Evolutionary conservation across 2,113 vertebrate species (phyloP).

Genomic region (Dasypus novemcinctus): DNA sequence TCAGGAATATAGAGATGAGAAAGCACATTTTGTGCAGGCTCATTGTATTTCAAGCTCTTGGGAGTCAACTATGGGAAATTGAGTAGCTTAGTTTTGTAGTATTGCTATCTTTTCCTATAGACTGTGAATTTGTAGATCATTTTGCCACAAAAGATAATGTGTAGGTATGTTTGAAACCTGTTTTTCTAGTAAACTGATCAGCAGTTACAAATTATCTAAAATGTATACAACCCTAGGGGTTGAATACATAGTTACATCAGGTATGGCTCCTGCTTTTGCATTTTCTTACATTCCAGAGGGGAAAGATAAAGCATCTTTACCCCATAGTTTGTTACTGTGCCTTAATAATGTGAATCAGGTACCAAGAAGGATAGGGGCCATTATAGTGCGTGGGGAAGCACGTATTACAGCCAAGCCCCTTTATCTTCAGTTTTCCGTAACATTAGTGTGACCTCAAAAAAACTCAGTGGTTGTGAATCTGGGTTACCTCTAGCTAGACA

Average conservation of each 20-base stretch:
- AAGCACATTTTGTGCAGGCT: neutral
- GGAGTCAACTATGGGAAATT: slow-evolving; percentile 33
- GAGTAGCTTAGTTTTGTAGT: neutral
- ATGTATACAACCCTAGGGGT: neutral
- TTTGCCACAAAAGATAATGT: neutral
- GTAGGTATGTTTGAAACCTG: slow-evolving; percentile 22
- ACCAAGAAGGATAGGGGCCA: neutral
- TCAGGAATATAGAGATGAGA: neutral
- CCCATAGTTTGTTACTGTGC: neutral
- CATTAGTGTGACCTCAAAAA: neutral
- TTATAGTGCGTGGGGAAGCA: neutral
- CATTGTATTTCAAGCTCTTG: slow-evolving; percentile 9
- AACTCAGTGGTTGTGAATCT: neutral
- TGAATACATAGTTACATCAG: neutral
- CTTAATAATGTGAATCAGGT: neutral
- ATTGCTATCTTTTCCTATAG: slow-evolving; percentile 22
- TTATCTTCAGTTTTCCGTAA: neutral
- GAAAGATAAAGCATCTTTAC: neutral
- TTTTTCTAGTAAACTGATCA: slow-evolving; percentile 25
- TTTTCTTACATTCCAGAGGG: neutral
- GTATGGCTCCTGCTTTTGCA: neutral
- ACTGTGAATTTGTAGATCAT: neutral
- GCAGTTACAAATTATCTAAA: neutral
- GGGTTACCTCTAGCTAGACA: neutral
- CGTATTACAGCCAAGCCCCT: neutral